A percentile compares a stretch with the other conserved stretches of the same genome.
These are phyloP conservation scores for Aleiodes leptofemur DNA, from an alignment of 2,888 invertebrate genomes.

Conservation along the genomic window DNA sequence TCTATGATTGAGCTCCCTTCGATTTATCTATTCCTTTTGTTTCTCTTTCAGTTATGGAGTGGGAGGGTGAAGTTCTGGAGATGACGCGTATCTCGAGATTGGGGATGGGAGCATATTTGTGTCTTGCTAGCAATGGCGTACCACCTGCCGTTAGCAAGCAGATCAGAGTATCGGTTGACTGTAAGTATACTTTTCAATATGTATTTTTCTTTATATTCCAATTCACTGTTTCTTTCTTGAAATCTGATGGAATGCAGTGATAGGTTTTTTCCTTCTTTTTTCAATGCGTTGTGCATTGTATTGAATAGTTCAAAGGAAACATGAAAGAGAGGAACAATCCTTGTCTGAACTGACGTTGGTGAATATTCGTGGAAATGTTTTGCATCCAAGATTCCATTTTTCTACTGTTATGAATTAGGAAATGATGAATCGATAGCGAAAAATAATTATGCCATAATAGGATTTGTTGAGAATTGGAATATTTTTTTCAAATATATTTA, in stretches of 20 bases:
- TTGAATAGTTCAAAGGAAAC: too few relatives aligned
- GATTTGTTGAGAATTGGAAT: too few relatives aligned
- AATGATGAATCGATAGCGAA: too few relatives aligned
- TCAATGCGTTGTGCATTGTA: too few relatives aligned
- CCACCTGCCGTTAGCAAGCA: conserved; percentile 93
- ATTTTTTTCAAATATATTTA: too few relatives aligned
- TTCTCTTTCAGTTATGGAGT: conserved; percentile 83
- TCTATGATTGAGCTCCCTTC: conserved; percentile 7
- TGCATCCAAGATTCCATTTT: too few relatives aligned
- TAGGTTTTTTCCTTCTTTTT: neutral
- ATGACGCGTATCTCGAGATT: conserved; percentile 89
- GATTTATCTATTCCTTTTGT: conserved; percentile 3
- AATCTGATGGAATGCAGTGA: neutral
- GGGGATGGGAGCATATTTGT: conserved; percentile 94
- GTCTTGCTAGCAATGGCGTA: conserved; percentile 93
- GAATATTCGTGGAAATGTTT: too few relatives aligned
- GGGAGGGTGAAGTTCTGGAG: conserved; percentile 90
- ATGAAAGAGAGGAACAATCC: too few relatives aligned
- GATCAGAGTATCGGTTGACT: conserved; percentile 95
- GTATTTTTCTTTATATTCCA: conserved; percentile 11
- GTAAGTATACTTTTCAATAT: conserved; percentile 81
- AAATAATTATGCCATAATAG: too few relatives aligned
- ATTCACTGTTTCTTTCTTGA: neutral
- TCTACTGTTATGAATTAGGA: too few relatives aligned
- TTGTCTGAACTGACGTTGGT: too few relatives aligned